Conservation (phyloP, 2,888 invertebrate genomes). For the Drosophila testacea region DNA sequence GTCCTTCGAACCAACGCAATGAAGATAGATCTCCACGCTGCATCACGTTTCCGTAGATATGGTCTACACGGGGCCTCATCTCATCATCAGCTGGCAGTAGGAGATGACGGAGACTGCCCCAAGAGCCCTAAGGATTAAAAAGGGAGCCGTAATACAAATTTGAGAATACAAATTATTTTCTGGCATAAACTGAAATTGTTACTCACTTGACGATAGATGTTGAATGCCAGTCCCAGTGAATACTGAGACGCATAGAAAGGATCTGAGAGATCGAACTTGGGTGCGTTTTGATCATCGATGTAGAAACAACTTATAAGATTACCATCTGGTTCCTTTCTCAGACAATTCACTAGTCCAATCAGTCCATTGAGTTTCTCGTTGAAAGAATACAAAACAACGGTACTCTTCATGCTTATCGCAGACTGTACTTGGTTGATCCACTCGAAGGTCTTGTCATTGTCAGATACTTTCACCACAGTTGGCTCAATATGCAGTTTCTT, state of each 20-base stretch:
- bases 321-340: slow-evolving; percentile 92
- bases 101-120: slow-evolving; percentile 95
- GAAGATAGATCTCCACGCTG: slow-evolving; percentile 95
- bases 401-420: slow-evolving; percentile 69
- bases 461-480: slow-evolving; percentile 72
- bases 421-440: slow-evolving; percentile 82
- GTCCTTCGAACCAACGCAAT: slow-evolving; percentile 93
- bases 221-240: slow-evolving; percentile 91
- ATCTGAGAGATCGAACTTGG: slow-evolving; percentile 88
- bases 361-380: slow-evolving; percentile 91
- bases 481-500: slow-evolving; percentile 62
- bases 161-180: no score
- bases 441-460: slow-evolving; percentile 69
- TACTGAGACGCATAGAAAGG: slow-evolving; percentile 89
- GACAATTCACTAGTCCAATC: slow-evolving; percentile 94
- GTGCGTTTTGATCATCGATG: slow-evolving; percentile 88
- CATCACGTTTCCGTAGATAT: slow-evolving; percentile 91
- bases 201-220: slow-evolving; percentile 88
- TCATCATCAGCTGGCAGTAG: slow-evolving; percentile 86
- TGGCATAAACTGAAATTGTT: not conserved
- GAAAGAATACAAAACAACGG: slow-evolving; percentile 88
- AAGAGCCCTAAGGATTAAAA: slow-evolving; percentile 78
- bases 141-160: no score
- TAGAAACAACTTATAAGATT: slow-evolving; percentile 88
- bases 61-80: slow-evolving; percentile 86